Conservation (phyloP, 1,140 invertebrate genomes). For the Hesperophylax magnus region DNA sequence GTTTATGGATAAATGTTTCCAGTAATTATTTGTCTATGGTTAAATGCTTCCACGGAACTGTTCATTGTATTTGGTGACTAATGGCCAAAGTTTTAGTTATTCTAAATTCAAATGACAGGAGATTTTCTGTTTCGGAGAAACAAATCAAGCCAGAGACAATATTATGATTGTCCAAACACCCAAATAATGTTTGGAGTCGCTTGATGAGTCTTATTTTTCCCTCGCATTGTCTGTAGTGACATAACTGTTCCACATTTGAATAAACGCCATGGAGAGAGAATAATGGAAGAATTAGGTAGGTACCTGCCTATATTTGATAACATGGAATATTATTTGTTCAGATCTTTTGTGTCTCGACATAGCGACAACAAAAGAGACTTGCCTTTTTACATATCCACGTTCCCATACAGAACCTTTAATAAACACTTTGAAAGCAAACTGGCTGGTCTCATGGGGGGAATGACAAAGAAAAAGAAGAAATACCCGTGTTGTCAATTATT, state of each 20-base stretch:
- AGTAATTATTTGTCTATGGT: conserved; percentile 22
- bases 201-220: conserved; percentile 39
- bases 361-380: conserved; percentile 4
- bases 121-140: conserved; percentile 6
- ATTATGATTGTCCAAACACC: conserved; percentile 42
- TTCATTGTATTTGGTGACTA: conserved; percentile 42
- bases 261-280: conserved; percentile 36
- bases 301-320: conserved; percentile 26
- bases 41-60: conserved; percentile 18
- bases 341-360: conserved; percentile 8
- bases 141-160: conserved; percentile 24
- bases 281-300: conserved; percentile 33
- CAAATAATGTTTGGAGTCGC: conserved; percentile 26
- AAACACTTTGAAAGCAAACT: conserved; percentile 8
- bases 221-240: conserved; percentile 35
- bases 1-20: not conserved
- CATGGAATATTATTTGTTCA: conserved; percentile 28
- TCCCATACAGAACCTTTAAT: conserved; percentile 23
- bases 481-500: conserved; percentile 4
- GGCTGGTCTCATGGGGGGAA: not conserved
- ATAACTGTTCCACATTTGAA: conserved; percentile 47
- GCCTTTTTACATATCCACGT: conserved; percentile 20
- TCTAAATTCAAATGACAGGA: conserved; percentile 42
- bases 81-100: conserved; percentile 26
- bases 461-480: not conserved